phyloP scores from a whole-genome alignment of 2,797 vertebrate species.

The Leptoclinus maculatus region DNA sequence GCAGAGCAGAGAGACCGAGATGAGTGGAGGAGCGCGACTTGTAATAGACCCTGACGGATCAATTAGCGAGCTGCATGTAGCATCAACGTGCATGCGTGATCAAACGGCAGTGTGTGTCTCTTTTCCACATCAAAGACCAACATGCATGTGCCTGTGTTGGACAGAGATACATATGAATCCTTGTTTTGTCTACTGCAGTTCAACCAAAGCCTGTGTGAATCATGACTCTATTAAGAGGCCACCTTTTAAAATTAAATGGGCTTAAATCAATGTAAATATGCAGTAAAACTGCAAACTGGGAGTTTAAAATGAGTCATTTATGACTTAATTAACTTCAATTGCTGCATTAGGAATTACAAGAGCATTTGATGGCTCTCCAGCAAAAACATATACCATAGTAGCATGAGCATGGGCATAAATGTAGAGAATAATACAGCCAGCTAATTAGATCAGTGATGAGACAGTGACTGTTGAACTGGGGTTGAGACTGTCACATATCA shows the following conservation, averaged over 20 bases:
- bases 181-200: conserved; percentile 24
- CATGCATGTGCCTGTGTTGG: neutral
- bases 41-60: conserved; percentile 69
- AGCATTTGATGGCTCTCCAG: conserved; percentile 12
- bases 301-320: conserved; percentile 13
- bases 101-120: conserved; percentile 47
- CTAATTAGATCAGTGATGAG: conserved; percentile 42
- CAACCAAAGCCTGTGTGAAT: neutral
- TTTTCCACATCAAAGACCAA: conserved; percentile 36
- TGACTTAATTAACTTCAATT: conserved; percentile 26
- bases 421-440: conserved; percentile 1
- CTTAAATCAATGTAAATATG: neutral
- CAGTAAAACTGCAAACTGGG: neutral
- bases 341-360: conserved; percentile 11
- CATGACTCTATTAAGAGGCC: neutral
- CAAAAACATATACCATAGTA: neutral
- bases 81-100: conserved; percentile 51
- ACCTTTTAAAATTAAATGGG: neutral
- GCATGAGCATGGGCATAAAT: conserved; percentile 11
- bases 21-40: conserved; percentile 48
- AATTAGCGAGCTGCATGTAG: conserved; percentile 66
- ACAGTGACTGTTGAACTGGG: neutral
- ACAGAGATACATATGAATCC: neutral
- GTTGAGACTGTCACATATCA: neutral
- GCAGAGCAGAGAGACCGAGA: conserved; percentile 22